phyloP scores from a whole-genome alignment of 2,797 vertebrate species.

The Acipenser oxyrinchus region DNA sequence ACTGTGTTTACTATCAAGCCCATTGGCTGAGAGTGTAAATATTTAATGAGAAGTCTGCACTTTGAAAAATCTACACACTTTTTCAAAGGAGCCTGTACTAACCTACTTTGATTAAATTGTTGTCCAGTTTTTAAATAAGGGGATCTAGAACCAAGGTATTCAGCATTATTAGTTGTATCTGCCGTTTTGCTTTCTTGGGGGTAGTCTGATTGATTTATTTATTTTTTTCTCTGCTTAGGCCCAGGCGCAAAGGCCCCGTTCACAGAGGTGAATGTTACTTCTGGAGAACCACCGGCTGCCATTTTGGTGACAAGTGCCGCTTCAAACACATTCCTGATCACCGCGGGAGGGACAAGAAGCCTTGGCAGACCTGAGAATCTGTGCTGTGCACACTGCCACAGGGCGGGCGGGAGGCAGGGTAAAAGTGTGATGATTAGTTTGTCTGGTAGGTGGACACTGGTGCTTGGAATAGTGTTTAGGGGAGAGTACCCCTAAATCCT shows the following conservation, averaged over 20 bases:
- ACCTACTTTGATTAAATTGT: no score
- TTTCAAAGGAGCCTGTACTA: no score
- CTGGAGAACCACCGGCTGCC: conserved; percentile 74
- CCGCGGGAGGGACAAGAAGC: conserved; percentile 64
- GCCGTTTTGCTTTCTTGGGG: background rate
- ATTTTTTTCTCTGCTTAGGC: conserved; percentile 33
- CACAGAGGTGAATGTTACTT: conserved; percentile 74
- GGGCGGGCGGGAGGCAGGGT: background rate
- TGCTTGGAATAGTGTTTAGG: no score
- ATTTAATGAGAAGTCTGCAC: no score
- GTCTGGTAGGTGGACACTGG: no score
- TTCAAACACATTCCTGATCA: conserved; percentile 74
- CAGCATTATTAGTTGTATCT: no score
- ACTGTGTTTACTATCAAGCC: no score
- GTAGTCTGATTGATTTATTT: background rate
- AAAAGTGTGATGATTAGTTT: background rate
- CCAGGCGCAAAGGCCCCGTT: conserved; percentile 57
- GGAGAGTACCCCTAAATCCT: no score
- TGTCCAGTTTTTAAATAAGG: no score
- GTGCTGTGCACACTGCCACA: background rate
- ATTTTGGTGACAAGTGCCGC: conserved; percentile 72
- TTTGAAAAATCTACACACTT: no score
- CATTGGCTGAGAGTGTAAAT: no score
- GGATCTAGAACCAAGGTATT: no score
- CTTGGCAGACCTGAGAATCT: conserved; percentile 61